Conservation (phyloP, 2,888 invertebrate species). For the Allolobophora icterica region DNA sequence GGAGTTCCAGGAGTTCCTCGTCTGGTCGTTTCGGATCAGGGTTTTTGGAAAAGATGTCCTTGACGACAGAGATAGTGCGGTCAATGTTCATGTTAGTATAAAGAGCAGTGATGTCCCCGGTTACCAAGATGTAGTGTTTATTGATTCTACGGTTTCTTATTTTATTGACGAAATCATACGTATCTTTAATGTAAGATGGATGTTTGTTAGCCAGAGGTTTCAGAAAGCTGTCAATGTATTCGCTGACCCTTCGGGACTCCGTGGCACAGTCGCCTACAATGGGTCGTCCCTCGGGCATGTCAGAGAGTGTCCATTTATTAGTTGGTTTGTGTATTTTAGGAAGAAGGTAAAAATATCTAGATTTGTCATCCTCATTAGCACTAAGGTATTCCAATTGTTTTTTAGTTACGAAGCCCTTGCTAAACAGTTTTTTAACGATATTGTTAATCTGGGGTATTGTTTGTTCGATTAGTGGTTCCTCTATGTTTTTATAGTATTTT, state of each 20-base stretch:
- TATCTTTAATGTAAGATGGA: background rate
- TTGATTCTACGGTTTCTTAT: background rate
- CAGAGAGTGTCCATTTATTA: background rate
- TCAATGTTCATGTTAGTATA: conserved; percentile 14
- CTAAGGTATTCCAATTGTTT: no score
- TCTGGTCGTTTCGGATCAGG: background rate
- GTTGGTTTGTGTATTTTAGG: conserved; percentile 43
- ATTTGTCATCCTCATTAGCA: no score
- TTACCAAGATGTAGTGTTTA: background rate
- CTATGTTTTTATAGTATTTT: no score
- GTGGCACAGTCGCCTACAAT: background rate
- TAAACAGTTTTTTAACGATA: no score
- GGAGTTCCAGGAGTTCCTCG: background rate
- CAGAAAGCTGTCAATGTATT: background rate
- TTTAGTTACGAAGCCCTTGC: no score
- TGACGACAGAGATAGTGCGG: background rate
- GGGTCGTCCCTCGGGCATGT: background rate
- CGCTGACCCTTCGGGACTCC: background rate
- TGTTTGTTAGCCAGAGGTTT: background rate
- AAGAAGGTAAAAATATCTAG: conserved; percentile 30
- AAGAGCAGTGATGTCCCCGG: background rate
- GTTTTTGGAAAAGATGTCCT: no score
- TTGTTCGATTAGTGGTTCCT: no score
- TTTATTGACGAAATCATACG: background rate
- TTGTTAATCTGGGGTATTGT: no score